Conservation (phyloP, 2,113 vertebrate species). For the Dermatemys mawii region DNA sequence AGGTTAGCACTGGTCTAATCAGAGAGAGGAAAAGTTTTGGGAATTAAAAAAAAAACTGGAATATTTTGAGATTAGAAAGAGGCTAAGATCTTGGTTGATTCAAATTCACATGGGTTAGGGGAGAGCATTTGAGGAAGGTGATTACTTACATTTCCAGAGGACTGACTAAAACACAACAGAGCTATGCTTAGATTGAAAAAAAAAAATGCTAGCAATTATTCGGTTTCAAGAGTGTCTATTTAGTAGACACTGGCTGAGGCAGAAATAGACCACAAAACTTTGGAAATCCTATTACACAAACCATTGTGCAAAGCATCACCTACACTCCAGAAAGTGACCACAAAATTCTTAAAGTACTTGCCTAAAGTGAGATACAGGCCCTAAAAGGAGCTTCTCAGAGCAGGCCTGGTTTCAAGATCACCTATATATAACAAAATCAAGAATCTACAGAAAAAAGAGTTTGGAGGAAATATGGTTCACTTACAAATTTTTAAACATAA, state of each 20-base stretch:
- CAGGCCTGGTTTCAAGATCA: neutral
- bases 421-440: neutral
- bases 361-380: neutral
- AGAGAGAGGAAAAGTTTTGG: neutral
- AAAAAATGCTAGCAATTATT: slow-evolving; percentile 8
- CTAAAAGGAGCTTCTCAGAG: neutral
- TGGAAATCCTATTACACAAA: slow-evolving; percentile 7
- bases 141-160: neutral
- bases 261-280: slow-evolving; percentile 23
- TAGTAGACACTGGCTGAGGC: neutral
- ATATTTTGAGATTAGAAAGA: neutral
- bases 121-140: neutral
- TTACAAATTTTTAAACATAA: neutral
- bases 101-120: neutral
- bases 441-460: neutral
- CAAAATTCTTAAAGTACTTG: slow-evolving; percentile 2
- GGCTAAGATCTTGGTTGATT: neutral
- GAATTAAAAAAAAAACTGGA: neutral
- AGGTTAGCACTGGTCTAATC: neutral
- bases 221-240: neutral
- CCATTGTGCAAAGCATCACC: neutral
- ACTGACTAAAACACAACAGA: neutral
- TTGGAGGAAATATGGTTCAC: neutral
- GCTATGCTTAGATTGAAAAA: slow-evolving; percentile 31
- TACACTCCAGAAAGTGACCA: neutral